A percentile compares a stretch with the other conserved stretches of the same genome.
Conservation (phyloP, 2,113 vertebrate species). For the Pedetes capensis region DNA sequence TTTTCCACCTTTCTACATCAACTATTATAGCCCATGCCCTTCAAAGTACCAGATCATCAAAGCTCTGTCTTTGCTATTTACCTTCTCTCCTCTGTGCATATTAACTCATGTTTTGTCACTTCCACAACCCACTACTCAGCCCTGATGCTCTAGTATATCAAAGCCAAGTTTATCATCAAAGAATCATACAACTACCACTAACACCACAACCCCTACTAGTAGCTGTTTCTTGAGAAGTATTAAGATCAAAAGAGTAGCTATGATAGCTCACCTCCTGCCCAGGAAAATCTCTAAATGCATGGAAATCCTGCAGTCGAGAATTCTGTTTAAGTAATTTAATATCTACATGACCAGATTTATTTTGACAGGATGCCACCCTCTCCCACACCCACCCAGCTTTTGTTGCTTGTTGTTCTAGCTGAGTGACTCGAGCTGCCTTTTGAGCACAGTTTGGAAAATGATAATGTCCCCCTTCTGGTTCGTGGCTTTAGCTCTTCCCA, state of each 20-base stretch:
- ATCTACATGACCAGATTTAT: conserved; percentile 37
- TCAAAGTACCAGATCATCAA: not conserved
- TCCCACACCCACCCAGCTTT: conserved; percentile 8
- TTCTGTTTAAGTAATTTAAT: not conserved
- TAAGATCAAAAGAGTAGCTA: not conserved
- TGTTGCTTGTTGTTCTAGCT: not conserved
- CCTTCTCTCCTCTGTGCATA: not conserved
- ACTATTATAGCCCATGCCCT: not conserved
- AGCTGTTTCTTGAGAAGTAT: not conserved
- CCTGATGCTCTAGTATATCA: not conserved
- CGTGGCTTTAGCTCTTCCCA: not conserved
- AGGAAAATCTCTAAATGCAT: not conserved
- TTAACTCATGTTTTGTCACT: not conserved
- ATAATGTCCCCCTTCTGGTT: not conserved
- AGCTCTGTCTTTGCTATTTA: not conserved
- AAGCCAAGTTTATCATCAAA: conserved; percentile 21
- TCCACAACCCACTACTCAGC: not conserved
- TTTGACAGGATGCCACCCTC: conserved; percentile 44
- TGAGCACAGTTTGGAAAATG: not conserved
- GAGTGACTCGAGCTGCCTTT: not conserved
- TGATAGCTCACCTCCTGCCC: not conserved
- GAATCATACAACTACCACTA: not conserved
- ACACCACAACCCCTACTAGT: not conserved
- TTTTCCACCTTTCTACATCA: not conserved
- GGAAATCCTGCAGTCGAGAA: not conserved